Conservation (phyloP, 2,113 vertebrate genomes). For the Mustelus asterias region DNA sequence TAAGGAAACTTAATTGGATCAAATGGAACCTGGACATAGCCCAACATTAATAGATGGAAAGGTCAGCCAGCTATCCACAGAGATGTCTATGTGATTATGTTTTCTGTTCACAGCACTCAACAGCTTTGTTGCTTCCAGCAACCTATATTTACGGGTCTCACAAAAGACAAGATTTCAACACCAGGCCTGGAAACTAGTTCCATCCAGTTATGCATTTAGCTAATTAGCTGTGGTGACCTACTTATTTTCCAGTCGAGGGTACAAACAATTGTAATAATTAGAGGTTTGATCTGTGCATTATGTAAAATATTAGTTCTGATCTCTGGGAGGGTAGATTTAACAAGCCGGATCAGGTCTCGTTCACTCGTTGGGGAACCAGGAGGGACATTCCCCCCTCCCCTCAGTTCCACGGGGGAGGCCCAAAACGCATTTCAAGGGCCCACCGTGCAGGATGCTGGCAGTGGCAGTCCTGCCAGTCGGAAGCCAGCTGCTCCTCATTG, state of each 20-base stretch:
- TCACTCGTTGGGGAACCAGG: not conserved
- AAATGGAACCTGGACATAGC: not conserved
- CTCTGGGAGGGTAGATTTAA: not conserved
- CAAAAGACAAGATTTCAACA: not conserved
- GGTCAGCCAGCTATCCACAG: not conserved
- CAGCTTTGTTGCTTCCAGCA: not conserved
- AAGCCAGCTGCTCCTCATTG: too few relatives aligned
- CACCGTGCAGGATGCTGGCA: too few relatives aligned
- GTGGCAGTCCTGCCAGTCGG: not conserved
- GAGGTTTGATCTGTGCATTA: not conserved
- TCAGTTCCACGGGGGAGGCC: too few relatives aligned
- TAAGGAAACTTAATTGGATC: not conserved
- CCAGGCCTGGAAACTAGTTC: not conserved
- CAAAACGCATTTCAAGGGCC: not conserved
- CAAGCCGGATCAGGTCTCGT: fast-evolving
- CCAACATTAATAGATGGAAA: not conserved
- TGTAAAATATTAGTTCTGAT: not conserved
- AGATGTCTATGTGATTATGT: not conserved
- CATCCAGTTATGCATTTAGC: not conserved
- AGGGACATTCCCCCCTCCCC: not conserved
- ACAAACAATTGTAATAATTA: not conserved
- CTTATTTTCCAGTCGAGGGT: not conserved
- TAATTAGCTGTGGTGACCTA: not conserved
- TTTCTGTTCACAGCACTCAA: not conserved
- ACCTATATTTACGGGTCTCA: not conserved